Base-by-base conservation (phyloP, 1,140 invertebrate species). In the Brachionus calyciflorus region DNA sequence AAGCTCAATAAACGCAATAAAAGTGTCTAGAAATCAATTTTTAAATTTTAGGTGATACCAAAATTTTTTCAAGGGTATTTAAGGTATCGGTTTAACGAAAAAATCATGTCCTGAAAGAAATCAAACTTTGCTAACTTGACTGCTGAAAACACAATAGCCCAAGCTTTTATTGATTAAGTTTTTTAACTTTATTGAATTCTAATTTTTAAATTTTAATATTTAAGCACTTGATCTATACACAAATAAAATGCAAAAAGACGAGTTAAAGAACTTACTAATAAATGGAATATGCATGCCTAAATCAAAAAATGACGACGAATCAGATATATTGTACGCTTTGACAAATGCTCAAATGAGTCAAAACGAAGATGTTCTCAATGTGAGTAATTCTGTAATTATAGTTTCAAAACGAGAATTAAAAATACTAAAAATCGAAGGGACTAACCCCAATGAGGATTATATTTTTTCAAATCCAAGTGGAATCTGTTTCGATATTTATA, bases 161-260 rank as follows among this genome's bases (percentile, higher is more conserved):
- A n/a, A n/a, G n/a, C n/a, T n/a, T n/a, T n/a, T n/a, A n/a, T n/a
- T n/a, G n/a, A n/a, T n/a, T n/a, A n/a, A n/a, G n/a, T n/a, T n/a
- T n/a, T n/a, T n/a, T n/a, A n/a, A n/a, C n/a, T 14, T n/a, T 46
- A 17, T 44, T 48, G 24, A 26, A 24, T 44, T 68, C 57, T 24
- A 33, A 4, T 4, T 48, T 51, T 70, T 51, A n/a, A 26, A n/a
- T 24, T 46, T 14, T 49, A 46, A 46, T 46, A 19, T 19, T 17
- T 10, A 48, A 69, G 69, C 51, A 40, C 30, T 73, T 24, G 69
- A 73, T 30, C 14, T 73, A 24, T 51, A 14, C 19, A 28, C 1
- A 17, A 51, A 48, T 41, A 73, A 73, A 73, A 73, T 73, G 28
- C 69, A 73, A 28, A 73, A 73, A 55, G 69, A 73, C 19, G 69